Evolutionary conservation across 1,140 invertebrate genomes (phyloP).

Genomic region (Plodia interpunctella): DNA sequence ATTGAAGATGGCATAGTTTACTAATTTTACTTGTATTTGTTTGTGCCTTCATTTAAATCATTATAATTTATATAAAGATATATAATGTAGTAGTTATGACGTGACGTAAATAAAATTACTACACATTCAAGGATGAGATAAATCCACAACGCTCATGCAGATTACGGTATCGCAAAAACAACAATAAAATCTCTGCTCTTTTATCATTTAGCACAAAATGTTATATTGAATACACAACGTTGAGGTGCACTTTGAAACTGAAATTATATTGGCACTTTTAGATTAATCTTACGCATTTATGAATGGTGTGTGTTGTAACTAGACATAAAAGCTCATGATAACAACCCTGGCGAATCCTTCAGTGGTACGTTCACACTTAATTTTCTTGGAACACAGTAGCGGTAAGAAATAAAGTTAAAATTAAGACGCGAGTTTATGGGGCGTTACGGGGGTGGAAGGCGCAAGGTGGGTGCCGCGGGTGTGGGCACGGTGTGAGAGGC

Average conservation of each 20-base stretch:
- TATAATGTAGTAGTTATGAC: no score
- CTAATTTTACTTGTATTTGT: no score
- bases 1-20: no score
- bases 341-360: constrained; percentile 53
- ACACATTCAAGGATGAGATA: no score
- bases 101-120: no score
- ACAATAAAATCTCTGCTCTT: neutral
- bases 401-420: constrained; percentile 77
- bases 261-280: neutral
- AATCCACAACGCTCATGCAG: neutral
- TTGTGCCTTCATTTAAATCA: no score
- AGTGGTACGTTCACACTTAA: constrained; percentile 72
- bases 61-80: no score
- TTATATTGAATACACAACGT: neutral
- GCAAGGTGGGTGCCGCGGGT: constrained; percentile 35
- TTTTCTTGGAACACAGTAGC: constrained; percentile 69
- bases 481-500: constrained; percentile 50
- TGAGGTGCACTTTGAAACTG: neutral
- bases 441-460: constrained; percentile 61
- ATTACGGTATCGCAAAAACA: neutral
- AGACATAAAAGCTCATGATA: constrained; percentile 34
- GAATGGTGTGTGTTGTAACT: constrained; percentile 17
- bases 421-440: constrained; percentile 76
- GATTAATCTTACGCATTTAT: constrained; percentile 6
- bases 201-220: neutral